Conservation (phyloP, 2,797 vertebrate species). For the Eulemur coronatus region DNA sequence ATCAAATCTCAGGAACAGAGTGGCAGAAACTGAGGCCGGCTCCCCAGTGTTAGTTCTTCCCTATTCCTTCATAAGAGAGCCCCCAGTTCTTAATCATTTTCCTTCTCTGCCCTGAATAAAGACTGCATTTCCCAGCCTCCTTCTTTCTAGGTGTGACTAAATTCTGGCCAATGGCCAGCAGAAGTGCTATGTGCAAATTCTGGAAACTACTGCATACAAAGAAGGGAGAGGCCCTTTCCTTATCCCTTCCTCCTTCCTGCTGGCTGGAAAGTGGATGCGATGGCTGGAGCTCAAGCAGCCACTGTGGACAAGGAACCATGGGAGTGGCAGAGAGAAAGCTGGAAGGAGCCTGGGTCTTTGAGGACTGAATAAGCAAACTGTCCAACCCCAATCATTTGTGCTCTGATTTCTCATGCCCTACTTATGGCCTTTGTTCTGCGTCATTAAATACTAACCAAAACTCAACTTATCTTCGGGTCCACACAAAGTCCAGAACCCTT, state of each 20-base stretch:
- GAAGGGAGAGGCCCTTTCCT: neutral
- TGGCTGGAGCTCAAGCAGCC: neutral
- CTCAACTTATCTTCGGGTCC: neutral
- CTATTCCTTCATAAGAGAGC: neutral
- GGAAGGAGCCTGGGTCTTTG: neutral
- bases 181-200: neutral
- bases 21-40: neutral
- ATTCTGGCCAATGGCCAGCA: neutral
- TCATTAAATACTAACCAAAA: slow-evolving; percentile 21
- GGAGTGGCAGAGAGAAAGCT: neutral
- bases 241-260: neutral
- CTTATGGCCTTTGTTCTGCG: slow-evolving; percentile 11
- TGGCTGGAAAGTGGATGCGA: neutral
- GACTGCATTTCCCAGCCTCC: neutral
- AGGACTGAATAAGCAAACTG: slow-evolving; percentile 65
- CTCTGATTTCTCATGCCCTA: slow-evolving; percentile 44
- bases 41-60: too few relatives aligned
- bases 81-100: neutral
- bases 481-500: neutral
- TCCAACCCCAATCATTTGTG: neutral
- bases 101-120: neutral
- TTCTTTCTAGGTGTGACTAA: neutral
- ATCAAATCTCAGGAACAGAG: neutral
- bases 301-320: neutral
- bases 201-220: neutral